Conservation (phyloP, 1,140 invertebrate genomes). For the Pseudoatta argentina region DNA sequence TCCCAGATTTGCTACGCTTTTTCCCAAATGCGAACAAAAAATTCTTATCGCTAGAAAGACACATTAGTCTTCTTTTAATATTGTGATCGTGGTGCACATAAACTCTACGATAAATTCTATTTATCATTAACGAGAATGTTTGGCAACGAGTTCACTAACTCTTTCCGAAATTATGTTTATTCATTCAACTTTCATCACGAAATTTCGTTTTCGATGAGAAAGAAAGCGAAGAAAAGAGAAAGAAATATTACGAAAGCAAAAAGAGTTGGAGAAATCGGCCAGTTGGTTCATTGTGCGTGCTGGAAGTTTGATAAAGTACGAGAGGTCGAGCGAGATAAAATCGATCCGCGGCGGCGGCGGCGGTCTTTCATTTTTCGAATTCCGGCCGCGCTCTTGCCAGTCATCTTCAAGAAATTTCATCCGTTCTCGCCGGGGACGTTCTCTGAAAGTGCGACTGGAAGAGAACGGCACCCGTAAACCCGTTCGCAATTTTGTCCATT, state of each 20-base stretch:
- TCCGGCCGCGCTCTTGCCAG: constrained; percentile 36
- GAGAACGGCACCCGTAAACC: constrained; percentile 58
- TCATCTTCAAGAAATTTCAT: constrained; percentile 64
- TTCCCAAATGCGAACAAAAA: not conserved
- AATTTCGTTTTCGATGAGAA: not conserved
- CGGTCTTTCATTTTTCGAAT: constrained; percentile 69
- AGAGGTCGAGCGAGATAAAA: constrained; percentile 52
- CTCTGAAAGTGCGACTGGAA: constrained; percentile 12
- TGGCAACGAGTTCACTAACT: not conserved
- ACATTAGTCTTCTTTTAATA: not conserved
- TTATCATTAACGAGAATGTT: not conserved
- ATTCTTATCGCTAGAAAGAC: not conserved
- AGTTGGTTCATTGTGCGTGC: constrained; percentile 58
- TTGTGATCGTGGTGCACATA: not conserved
- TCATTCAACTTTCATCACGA: not conserved
- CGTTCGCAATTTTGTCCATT: constrained; percentile 67
- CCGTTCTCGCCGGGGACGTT: constrained; percentile 53
- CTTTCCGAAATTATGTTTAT: not conserved
- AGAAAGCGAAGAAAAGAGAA: not conserved
- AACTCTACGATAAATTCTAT: not conserved
- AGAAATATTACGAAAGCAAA: not conserved
- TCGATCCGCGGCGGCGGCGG: constrained; percentile 28
- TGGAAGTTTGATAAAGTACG: constrained; percentile 55
- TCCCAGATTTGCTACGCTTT: not conserved
- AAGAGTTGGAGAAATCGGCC: not conserved